A percentile compares a stretch with the other conserved stretches of the same genome.
Evolutionary conservation across 2,888 invertebrate genomes (phyloP).

Genomic region (Cylloceria caligata): DNA sequence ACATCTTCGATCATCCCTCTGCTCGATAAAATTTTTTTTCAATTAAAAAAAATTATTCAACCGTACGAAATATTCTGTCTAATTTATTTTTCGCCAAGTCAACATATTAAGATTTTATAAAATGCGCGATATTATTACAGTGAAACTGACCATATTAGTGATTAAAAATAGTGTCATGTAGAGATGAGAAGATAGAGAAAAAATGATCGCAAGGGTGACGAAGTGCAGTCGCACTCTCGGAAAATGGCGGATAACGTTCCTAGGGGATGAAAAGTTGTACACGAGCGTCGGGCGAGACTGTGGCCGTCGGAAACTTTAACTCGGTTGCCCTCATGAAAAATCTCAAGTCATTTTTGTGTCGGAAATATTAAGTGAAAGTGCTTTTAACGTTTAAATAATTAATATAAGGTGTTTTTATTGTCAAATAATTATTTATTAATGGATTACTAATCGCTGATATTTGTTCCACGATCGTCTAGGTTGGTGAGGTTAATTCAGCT

Average conservation of each 20-base stretch:
- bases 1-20: constrained; percentile 43
- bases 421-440: neutral
- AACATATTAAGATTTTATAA: neutral
- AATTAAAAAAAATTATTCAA: neutral
- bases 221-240: constrained; percentile 21
- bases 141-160: neutral
- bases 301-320: constrained; percentile 48
- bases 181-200: constrained; percentile 3
- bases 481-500: neutral
- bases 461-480: neutral
- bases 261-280: constrained; percentile 48
- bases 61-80: neutral
- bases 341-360: neutral
- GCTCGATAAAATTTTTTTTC: constrained; percentile 7
- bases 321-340: neutral
- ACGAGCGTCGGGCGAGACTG: neutral
- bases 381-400: neutral
- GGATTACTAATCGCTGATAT: constrained; percentile 1
- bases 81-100: neutral
- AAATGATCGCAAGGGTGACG: constrained; percentile 19
- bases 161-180: constrained; percentile 16
- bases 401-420: neutral
- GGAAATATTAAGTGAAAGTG: neutral
- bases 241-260: constrained; percentile 42
- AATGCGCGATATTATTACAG: neutral